Evolutionary conservation across 2,113 vertebrate species (phyloP).

Genomic region (Zingel zingel): DNA sequence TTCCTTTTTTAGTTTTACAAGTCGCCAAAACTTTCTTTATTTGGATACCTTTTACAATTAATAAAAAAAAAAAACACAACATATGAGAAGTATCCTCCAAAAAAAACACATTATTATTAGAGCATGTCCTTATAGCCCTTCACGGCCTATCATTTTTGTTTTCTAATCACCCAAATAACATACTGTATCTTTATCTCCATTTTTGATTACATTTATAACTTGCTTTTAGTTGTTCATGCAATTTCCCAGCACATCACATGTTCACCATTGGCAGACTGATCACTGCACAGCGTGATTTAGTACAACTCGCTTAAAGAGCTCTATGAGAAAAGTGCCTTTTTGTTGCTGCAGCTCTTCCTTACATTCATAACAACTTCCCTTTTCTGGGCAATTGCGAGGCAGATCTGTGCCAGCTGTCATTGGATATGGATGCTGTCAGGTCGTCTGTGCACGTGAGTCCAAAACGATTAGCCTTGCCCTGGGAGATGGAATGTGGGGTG

Average conservation of each 20-base stretch:
- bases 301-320: not conserved
- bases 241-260: constrained; percentile 33
- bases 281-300: not conserved
- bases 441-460: constrained; percentile 49
- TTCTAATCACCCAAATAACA: not conserved
- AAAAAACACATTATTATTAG: not conserved
- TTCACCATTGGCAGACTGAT: constrained; percentile 13
- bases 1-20: not conserved
- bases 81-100: not conserved
- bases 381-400: constrained; percentile 18
- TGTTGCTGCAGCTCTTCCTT: constrained; percentile 68
- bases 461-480: constrained; percentile 41
- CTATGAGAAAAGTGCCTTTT: constrained; percentile 36
- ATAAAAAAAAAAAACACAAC: not conserved
- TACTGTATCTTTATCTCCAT: not conserved
- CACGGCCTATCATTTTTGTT: not conserved
- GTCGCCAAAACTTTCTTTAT: not conserved
- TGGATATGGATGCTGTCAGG: constrained; percentile 31
- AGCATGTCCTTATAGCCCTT: not conserved
- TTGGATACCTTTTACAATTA: not conserved
- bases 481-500: constrained; percentile 59
- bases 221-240: not conserved
- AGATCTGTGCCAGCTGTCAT: constrained; percentile 52
- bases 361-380: constrained; percentile 66
- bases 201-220: constrained; percentile 15